Conservation (phyloP, 2,113 vertebrate genomes). For the Myotis brandtii region DNA sequence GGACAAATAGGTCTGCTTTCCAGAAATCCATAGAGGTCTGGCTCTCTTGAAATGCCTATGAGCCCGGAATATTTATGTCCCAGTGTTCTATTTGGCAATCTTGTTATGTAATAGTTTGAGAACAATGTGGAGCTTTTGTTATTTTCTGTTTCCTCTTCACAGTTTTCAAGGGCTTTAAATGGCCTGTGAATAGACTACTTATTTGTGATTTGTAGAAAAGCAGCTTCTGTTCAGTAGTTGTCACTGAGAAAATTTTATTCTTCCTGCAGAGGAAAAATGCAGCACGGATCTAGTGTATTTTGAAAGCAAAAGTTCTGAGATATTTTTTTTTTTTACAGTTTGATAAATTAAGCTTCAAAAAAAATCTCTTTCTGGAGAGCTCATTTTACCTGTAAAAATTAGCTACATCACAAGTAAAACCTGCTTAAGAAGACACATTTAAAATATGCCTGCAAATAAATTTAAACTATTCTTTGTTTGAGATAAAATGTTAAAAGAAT, state of each 20-base stretch:
- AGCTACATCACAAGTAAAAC: not conserved
- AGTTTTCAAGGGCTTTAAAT: not conserved
- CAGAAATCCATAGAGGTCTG: slow-evolving; percentile 75
- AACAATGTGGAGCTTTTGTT: slow-evolving; percentile 13
- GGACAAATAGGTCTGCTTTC: slow-evolving; percentile 82
- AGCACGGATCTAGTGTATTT: not conserved
- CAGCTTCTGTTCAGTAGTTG: not conserved
- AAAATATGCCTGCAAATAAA: slow-evolving; percentile 65
- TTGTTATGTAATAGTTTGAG: not conserved
- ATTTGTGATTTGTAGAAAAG: slow-evolving; percentile 27
- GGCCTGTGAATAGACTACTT: not conserved
- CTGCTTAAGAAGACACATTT: not conserved
- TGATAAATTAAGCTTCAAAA: slow-evolving; percentile 9
- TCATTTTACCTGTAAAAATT: slow-evolving; percentile 55
- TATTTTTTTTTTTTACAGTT: not conserved
- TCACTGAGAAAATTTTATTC: not conserved
- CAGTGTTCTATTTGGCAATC: not conserved
- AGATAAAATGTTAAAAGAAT: slow-evolving; percentile 62
- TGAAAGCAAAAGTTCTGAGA: slow-evolving; percentile 36
- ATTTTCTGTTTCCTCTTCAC: not conserved
- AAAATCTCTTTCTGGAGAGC: not conserved
- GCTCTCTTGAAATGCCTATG: slow-evolving; percentile 68
- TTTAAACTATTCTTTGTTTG: slow-evolving; percentile 66
- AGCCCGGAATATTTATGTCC: slow-evolving; percentile 10
- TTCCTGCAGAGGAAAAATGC: not conserved